These are phyloP conservation scores for Tetrapedia diversipes DNA, from an alignment of 2,888 invertebrate genomes.

Conservation along the genomic window DNA sequence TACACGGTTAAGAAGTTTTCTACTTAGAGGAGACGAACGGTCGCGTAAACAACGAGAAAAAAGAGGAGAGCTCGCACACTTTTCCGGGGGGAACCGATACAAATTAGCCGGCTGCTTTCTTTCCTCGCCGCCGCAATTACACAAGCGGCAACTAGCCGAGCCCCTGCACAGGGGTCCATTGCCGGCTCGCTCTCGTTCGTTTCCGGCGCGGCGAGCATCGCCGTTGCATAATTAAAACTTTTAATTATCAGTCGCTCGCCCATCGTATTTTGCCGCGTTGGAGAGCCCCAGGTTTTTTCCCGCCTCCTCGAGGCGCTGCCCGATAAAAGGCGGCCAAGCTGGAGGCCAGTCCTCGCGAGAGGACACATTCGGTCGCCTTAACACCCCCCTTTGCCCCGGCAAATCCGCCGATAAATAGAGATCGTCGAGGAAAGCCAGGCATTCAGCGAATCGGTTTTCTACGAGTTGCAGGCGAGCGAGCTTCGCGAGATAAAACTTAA, in stretches of 20 bases:
- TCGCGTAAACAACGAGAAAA: neutral
- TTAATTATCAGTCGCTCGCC: conserved; percentile 69
- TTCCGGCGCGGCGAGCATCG: conserved; percentile 39
- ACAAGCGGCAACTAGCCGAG: neutral
- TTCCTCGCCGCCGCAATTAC: conserved; percentile 15
- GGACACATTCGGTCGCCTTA: conserved; percentile 26
- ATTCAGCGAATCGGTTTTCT: conserved; percentile 9
- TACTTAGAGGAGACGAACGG: neutral
- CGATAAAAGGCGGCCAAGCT: neutral
- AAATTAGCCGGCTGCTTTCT: conserved; percentile 30
- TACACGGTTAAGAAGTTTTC: neutral
- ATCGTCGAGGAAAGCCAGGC: conserved; percentile 9
- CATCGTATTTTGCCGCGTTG: neutral
- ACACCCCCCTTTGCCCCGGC: neutral
- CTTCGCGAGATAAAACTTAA: too few species aligned
- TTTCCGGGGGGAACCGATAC: conserved; percentile 14
- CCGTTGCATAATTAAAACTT: conserved; percentile 75
- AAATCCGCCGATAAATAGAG: conserved; percentile 49
- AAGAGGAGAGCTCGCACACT: neutral
- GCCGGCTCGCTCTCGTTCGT: neutral
- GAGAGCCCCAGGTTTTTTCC: conserved; percentile 16
- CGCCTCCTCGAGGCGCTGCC: neutral
- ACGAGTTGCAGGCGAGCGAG: conserved; percentile 2
- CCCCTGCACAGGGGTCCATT: conserved; percentile 3
- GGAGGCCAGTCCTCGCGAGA: neutral